Evolutionary conservation across 2,888 invertebrate species (phyloP).

Genomic region (Hecatera dysodea): DNA sequence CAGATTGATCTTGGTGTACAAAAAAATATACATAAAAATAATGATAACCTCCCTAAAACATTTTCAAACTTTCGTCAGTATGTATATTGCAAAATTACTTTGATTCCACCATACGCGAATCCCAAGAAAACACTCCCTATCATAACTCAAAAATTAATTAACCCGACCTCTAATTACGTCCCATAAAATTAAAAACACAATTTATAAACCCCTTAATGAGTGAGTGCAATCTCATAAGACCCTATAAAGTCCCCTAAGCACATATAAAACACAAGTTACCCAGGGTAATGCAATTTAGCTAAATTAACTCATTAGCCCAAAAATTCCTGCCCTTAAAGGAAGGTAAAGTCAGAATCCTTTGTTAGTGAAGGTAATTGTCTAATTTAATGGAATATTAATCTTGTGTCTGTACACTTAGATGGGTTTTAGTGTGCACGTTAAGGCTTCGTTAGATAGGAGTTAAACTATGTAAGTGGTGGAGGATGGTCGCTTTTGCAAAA

Average conservation of each 20-base stretch:
- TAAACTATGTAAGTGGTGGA: conserved; percentile 31
- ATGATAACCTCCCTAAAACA: not conserved
- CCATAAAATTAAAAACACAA: conserved; percentile 56
- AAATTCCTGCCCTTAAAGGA: conserved; percentile 68
- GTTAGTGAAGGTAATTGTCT: conserved; percentile 63
- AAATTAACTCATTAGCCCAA: conserved; percentile 78
- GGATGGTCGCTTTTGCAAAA: conserved; percentile 29
- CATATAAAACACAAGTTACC: conserved; percentile 71
- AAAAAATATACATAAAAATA: no score
- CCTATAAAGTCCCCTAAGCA: conserved; percentile 65
- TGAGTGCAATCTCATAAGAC: conserved; percentile 66
- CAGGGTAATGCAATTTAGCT: conserved; percentile 72
- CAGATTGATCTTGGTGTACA: no score
- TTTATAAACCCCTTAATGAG: conserved; percentile 53
- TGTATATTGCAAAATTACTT: not conserved
- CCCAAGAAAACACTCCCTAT: conserved; percentile 21
- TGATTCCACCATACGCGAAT: not conserved
- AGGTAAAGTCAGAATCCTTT: conserved; percentile 55
- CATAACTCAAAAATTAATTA: conserved; percentile 50
- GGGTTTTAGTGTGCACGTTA: conserved; percentile 49
- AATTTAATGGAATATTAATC: conserved; percentile 66
- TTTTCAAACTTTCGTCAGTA: not conserved
- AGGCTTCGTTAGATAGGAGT: conserved; percentile 22
- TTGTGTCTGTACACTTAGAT: conserved; percentile 49
- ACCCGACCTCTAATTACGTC: conserved; percentile 33